phyloP scores from a whole-genome alignment of 2,113 vertebrate genomes.

The Malurus melanocephalus region DNA sequence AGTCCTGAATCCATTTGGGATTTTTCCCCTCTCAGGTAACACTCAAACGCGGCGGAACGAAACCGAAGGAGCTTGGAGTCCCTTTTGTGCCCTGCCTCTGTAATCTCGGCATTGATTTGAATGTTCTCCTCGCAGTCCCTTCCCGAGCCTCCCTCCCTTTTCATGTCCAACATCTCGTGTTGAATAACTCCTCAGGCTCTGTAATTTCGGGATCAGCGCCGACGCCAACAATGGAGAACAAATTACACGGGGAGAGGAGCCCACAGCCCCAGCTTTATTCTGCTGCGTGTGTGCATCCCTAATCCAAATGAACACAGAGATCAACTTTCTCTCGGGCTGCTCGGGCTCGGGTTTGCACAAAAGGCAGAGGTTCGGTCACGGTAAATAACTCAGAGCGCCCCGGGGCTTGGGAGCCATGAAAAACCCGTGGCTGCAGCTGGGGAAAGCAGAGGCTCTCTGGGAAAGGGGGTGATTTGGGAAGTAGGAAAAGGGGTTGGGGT shows the following conservation, averaged over 20 bases:
- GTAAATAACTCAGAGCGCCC: neutral
- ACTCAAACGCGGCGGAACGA: neutral
- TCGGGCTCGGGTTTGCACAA: conserved; percentile 7
- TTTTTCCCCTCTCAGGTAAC: neutral
- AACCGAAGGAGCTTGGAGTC: neutral
- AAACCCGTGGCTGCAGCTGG: neutral
- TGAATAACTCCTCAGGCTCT: conserved; percentile 58
- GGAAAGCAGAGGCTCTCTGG: neutral
- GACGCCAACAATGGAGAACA: conserved; percentile 46
- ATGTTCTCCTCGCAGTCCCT: conserved; percentile 36
- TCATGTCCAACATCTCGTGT: neutral
- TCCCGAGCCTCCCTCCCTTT: conserved; percentile 50
- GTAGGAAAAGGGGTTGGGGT: rapidly evolving
- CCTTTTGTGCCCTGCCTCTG: conserved; percentile 1
- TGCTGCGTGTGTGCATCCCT: conserved; percentile 1
- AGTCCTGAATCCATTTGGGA: neutral
- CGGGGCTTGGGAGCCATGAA: neutral
- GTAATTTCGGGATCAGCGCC: conserved; percentile 72
- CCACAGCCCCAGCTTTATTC: conserved; percentile 44
- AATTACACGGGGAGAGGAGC: conserved; percentile 55
- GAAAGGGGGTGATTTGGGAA: neutral
- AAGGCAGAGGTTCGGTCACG: neutral
- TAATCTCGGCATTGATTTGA: conserved; percentile 50
- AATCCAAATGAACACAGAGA: conserved; percentile 53
- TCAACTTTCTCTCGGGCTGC: conserved; percentile 30